Conservation (phyloP, 2,888 invertebrate genomes). For the Tetragonula carbonaria region DNA sequence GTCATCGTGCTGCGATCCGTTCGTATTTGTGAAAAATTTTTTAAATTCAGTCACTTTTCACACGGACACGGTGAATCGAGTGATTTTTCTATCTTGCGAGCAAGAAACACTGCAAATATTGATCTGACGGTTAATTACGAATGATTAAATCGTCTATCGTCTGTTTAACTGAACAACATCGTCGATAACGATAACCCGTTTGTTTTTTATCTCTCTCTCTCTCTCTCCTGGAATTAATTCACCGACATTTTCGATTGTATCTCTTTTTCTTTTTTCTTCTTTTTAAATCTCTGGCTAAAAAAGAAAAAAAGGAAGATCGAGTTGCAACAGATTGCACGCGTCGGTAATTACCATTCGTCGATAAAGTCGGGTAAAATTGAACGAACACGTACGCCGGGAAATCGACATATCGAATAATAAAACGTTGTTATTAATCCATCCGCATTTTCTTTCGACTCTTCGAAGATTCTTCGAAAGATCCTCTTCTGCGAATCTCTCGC, state of each 20-base stretch:
- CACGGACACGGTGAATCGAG: not conserved
- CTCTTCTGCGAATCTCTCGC: conserved; percentile 46
- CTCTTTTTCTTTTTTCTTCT: too few relatives aligned
- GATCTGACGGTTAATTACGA: not conserved
- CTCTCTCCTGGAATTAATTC: too few relatives aligned
- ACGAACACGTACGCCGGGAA: too few relatives aligned
- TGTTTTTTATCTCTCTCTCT: too few relatives aligned
- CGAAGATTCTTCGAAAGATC: conserved; percentile 17
- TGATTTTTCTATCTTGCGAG: not conserved
- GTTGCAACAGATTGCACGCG: too few relatives aligned
- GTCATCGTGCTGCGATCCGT: not conserved
- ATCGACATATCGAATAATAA: not conserved
- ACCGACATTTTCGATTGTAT: too few relatives aligned
- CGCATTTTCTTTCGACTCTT: not conserved
- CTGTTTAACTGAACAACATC: not conserved
- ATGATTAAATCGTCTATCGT: not conserved
- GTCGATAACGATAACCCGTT: too few relatives aligned
- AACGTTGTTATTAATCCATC: conserved; percentile 2
- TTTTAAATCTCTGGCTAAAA: too few relatives aligned
- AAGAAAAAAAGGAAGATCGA: too few relatives aligned
- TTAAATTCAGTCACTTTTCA: too few relatives aligned
- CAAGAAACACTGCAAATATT: not conserved
- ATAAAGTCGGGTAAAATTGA: not conserved
- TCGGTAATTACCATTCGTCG: too few relatives aligned
- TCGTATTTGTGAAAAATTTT: not conserved